These are phyloP conservation scores for Xiphophorus couchianus DNA, from an alignment of 2,113 vertebrate genomes.

Conservation along the genomic window DNA sequence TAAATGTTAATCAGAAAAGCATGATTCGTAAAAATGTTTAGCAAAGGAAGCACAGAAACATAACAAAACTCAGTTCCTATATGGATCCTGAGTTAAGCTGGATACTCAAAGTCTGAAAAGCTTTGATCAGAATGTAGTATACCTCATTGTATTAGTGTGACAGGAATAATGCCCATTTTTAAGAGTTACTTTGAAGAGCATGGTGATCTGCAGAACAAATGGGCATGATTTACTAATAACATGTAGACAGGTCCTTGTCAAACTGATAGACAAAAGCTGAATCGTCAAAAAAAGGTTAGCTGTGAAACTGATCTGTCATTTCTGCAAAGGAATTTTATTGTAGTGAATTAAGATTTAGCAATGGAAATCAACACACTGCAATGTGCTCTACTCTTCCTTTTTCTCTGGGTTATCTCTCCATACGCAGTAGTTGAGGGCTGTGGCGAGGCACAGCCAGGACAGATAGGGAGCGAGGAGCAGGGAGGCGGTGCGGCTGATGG, in stretches of 20 bases:
- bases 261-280: neutral
- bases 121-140: neutral
- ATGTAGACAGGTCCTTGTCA: neutral
- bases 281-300: neutral
- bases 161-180: neutral
- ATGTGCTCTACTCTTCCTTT: slow-evolving; percentile 57
- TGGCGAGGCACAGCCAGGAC: slow-evolving; percentile 87
- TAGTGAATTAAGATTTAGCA: neutral
- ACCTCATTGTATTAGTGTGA: neutral
- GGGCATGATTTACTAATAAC: neutral
- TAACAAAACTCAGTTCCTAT: neutral
- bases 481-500: slow-evolving; percentile 82
- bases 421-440: slow-evolving; percentile 83
- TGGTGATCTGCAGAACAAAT: neutral
- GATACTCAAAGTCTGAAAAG: neutral
- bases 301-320: neutral
- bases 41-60: neutral
- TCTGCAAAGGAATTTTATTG: neutral
- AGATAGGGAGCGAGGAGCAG: slow-evolving; percentile 88
- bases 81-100: too few species aligned
- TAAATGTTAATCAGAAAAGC: neutral
- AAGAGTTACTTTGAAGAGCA: neutral
- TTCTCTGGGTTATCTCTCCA: slow-evolving; percentile 87
- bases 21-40: neutral
- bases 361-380: neutral